These are phyloP conservation scores for Cynoglossus semilaevis DNA, from an alignment of 2,113 vertebrate genomes.

Conservation along the genomic window DNA sequence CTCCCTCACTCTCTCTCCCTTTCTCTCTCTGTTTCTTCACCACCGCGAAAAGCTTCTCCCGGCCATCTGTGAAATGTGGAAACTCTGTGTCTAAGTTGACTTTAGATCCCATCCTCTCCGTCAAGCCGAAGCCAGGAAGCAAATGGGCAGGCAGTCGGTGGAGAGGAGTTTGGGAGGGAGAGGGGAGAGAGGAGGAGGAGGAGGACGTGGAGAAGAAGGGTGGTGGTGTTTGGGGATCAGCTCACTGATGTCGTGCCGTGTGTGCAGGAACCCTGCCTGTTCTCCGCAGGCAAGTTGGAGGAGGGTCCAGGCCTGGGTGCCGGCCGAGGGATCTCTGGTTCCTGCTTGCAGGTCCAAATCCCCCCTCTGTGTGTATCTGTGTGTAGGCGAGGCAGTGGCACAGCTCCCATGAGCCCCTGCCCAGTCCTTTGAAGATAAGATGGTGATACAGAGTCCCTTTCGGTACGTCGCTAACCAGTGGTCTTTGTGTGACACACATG, in stretches of 20 bases:
- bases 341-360: conserved; percentile 75
- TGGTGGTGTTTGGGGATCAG: conserved; percentile 53
- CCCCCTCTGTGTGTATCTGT: conserved; percentile 67
- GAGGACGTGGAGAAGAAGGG: conserved; percentile 11
- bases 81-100: conserved; percentile 81
- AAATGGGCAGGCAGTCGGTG: conserved; percentile 64
- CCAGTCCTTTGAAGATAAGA: conserved; percentile 81
- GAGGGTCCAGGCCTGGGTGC: conserved; percentile 74
- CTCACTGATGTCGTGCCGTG: conserved; percentile 74
- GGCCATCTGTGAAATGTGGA: conserved; percentile 83
- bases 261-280: conserved; percentile 76
- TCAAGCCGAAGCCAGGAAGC: conserved; percentile 71
- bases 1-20: conserved; percentile 29
- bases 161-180: conserved; percentile 20
- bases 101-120: conserved; percentile 76
- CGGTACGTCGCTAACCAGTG: conserved; percentile 69
- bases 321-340: conserved; percentile 74
- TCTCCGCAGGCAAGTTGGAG: conserved; percentile 76
- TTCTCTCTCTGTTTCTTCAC: conserved; percentile 66
- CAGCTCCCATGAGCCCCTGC: conserved; percentile 73
- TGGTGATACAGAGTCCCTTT: conserved; percentile 78
- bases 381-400: conserved; percentile 71
- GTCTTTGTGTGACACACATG: conserved; percentile 74
- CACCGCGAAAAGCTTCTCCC: conserved; percentile 75
- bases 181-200: conserved; percentile 11